A percentile compares a stretch with the other conserved stretches of the same genome.
phyloP scores from a whole-genome alignment of 2,888 invertebrate species.

The Xanthostigma xanthostigma region DNA sequence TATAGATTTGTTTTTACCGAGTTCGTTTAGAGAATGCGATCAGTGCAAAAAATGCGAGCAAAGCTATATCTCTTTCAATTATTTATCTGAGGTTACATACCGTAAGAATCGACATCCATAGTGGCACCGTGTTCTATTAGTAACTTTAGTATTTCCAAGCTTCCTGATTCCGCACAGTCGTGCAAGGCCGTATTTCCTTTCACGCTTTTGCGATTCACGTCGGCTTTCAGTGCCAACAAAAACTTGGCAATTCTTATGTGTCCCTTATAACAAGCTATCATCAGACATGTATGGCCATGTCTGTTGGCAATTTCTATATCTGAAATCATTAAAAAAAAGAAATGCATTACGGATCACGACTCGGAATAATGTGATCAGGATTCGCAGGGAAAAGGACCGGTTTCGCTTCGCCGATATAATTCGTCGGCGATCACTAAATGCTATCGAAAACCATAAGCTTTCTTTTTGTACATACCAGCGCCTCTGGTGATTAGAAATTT shows the following conservation, averaged over 20 bases:
- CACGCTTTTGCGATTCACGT: slow-evolving; percentile 84
- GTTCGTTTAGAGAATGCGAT: too few species aligned
- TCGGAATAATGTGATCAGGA: neutral
- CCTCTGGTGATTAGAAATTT: slow-evolving; percentile 81
- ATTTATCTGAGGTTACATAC: too few species aligned
- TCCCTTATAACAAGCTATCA: slow-evolving; percentile 96
- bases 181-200: slow-evolving; percentile 95
- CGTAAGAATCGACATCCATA: slow-evolving; percentile 90
- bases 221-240: slow-evolving; percentile 70
- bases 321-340: slow-evolving; percentile 23
- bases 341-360: neutral
- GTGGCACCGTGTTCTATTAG: slow-evolving; percentile 74
- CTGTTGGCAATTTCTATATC: slow-evolving; percentile 93
- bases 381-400: too few species aligned
- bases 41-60: too few species aligned
- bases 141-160: slow-evolving; percentile 79
- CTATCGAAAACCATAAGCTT: too few species aligned
- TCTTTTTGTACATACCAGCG: slow-evolving; percentile 49
- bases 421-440: too few species aligned
- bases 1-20: too few species aligned
- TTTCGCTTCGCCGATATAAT: too few species aligned
- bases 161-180: slow-evolving; percentile 94
- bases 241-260: slow-evolving; percentile 84
- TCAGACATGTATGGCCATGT: slow-evolving; percentile 91
- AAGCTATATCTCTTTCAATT: neutral